Percentiles rank a stretch among this genome's conserved stretches.
Evolutionary conservation across 1,140 invertebrate genomes (phyloP).

Genomic region (Caerostris darwini): DNA sequence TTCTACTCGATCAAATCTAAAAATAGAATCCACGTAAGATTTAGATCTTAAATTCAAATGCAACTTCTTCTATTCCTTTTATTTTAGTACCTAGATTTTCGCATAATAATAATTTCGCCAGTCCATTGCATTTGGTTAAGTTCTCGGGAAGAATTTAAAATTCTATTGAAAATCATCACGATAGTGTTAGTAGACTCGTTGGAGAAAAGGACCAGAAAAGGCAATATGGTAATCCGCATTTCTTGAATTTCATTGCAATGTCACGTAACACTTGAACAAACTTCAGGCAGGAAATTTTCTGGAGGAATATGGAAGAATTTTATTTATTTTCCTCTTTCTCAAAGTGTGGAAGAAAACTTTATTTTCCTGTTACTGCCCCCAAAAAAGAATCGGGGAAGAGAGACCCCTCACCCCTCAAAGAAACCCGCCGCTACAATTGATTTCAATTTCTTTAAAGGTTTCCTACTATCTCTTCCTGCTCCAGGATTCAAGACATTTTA

Average conservation of each 20-base stretch:
- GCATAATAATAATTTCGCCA: background rate
- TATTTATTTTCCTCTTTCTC: background rate
- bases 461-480: too few relatives aligned
- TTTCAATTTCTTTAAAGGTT: background rate
- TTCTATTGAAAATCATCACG: background rate
- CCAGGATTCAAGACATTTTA: too few relatives aligned
- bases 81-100: background rate
- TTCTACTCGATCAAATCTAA: too few relatives aligned
- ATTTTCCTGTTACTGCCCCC: background rate
- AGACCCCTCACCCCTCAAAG: background rate
- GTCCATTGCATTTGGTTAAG: background rate
- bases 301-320: background rate
- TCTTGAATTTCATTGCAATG: background rate
- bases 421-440: background rate
- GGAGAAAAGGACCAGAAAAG: background rate
- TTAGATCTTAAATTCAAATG: background rate
- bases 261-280: slow-evolving; percentile 34
- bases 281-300: background rate
- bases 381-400: background rate
- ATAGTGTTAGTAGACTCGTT: background rate
- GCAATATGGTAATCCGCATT: slow-evolving; percentile 15
- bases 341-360: background rate
- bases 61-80: background rate
- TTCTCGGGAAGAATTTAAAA: background rate
- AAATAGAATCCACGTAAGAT: too few relatives aligned